Evolutionary conservation across 1,140 invertebrate genomes (phyloP).

Genomic region (Apis florea): DNA sequence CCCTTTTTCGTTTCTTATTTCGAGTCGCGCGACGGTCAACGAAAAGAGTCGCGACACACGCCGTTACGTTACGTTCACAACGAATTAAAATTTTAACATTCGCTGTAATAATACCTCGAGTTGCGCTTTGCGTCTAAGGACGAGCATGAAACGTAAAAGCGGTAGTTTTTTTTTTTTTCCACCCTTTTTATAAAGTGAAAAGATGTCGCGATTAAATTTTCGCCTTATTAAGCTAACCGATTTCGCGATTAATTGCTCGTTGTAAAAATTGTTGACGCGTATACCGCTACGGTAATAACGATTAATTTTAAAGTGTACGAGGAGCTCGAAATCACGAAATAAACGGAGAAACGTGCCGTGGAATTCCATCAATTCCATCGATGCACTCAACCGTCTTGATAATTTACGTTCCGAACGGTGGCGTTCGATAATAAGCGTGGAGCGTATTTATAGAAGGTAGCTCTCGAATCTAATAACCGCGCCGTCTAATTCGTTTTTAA

Average conservation of each 20-base stretch:
- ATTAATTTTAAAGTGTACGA: conserved; percentile 14
- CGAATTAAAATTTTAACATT: conserved; percentile 35
- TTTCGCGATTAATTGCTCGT: neutral
- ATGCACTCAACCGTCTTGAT: conserved; percentile 49
- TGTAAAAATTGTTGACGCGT: neutral
- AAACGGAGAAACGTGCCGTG: conserved; percentile 52
- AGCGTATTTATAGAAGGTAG: conserved; percentile 53
- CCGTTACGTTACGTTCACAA: neutral
- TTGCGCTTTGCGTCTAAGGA: neutral
- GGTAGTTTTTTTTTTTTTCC: too few relatives aligned
- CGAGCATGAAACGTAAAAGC: neutral
- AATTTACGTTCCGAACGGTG: conserved; percentile 55
- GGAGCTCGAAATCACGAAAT: conserved; percentile 41
- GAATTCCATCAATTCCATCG: conserved; percentile 58
- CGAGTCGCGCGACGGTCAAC: neutral
- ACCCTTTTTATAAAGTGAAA: neutral
- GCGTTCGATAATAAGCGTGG: conserved; percentile 58
- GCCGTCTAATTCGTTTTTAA: conserved; percentile 35
- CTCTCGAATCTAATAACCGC: conserved; percentile 40
- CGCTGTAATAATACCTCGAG: neutral
- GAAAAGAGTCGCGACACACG: conserved; percentile 1
- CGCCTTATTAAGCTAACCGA: neutral
- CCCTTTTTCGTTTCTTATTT: conserved; percentile 18
- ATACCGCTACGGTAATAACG: conserved; percentile 5
- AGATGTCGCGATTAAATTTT: neutral